Conservation (phyloP, 2,888 invertebrate genomes). For the Ypsolopha sequella region DNA sequence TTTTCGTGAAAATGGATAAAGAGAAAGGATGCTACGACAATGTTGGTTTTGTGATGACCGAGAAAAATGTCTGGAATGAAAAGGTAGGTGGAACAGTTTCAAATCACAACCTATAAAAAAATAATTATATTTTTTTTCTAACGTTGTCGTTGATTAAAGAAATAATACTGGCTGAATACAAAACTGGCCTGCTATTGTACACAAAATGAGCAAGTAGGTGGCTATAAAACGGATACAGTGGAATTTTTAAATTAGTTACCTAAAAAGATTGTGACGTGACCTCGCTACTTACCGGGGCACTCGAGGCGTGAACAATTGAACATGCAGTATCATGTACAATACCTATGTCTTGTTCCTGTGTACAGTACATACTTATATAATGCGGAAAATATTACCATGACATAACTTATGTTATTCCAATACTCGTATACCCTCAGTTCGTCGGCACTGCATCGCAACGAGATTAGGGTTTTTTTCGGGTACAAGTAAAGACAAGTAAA, state of each 20-base stretch:
- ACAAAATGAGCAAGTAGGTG: too few species aligned
- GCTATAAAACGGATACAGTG: background rate
- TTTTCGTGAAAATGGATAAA: slow-evolving; percentile 23
- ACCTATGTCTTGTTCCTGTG: background rate
- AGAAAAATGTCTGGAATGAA: slow-evolving; percentile 35
- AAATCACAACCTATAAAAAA: background rate
- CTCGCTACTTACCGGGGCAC: slow-evolving; percentile 5
- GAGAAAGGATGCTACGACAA: slow-evolving; percentile 45
- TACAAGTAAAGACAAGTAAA: too few species aligned
- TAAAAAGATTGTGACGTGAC: slow-evolving; percentile 3
- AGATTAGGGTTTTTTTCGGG: too few species aligned
- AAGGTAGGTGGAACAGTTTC: slow-evolving; percentile 19
- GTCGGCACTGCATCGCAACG: too few species aligned
- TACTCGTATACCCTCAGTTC: too few species aligned
- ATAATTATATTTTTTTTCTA: too few species aligned
- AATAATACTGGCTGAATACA: too few species aligned
- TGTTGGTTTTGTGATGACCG: slow-evolving; percentile 46
- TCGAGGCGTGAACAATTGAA: slow-evolving; percentile 6
- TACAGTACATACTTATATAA: too few species aligned
- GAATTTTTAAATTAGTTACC: background rate
- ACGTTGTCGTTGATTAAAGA: too few species aligned
- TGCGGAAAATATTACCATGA: too few species aligned
- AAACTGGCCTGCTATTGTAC: too few species aligned
- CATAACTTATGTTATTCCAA: too few species aligned
- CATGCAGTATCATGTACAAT: background rate